Percentiles rank a stretch among this genome's conserved stretches.
Conservation (phyloP, 2,797 vertebrate genomes). For the Cirrhinus mrigala region DNA sequence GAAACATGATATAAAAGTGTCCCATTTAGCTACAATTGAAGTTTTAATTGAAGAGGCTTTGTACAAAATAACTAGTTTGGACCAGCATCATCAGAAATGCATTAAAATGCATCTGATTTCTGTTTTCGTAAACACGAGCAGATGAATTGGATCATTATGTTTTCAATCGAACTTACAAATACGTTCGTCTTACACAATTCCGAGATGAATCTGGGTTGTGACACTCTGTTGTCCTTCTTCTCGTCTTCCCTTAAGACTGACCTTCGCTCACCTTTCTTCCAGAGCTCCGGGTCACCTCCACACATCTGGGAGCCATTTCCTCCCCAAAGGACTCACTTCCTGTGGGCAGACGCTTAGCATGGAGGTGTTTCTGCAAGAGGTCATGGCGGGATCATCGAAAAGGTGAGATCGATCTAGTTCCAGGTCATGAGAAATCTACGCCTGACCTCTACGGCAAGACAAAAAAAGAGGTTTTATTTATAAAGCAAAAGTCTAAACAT, state of each 20-base stretch:
- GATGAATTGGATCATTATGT: constrained; percentile 19
- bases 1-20: neutral
- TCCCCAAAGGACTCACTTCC: constrained; percentile 51
- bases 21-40: neutral
- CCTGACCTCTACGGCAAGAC: constrained; percentile 17
- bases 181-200: neutral
- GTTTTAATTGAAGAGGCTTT: constrained; percentile 6
- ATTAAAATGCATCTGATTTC: constrained; percentile 24
- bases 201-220: neutral
- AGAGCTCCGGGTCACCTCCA: constrained; percentile 51
- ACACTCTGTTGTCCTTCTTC: constrained; percentile 33
- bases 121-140: neutral
- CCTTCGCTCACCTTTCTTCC: constrained; percentile 35
- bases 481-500: neutral
- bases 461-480: neutral
- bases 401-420: constrained; percentile 45
- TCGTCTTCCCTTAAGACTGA: constrained; percentile 27
- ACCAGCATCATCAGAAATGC: constrained; percentile 20
- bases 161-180: constrained; percentile 26
- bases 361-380: constrained; percentile 45
- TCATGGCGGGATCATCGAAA: constrained; percentile 21
- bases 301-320: constrained; percentile 65
- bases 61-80: neutral
- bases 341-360: constrained; percentile 48
- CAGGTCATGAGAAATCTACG: constrained; percentile 37